phyloP scores from a whole-genome alignment of 2,797 vertebrate genomes.

The Pangasius sanitwongsei region DNA sequence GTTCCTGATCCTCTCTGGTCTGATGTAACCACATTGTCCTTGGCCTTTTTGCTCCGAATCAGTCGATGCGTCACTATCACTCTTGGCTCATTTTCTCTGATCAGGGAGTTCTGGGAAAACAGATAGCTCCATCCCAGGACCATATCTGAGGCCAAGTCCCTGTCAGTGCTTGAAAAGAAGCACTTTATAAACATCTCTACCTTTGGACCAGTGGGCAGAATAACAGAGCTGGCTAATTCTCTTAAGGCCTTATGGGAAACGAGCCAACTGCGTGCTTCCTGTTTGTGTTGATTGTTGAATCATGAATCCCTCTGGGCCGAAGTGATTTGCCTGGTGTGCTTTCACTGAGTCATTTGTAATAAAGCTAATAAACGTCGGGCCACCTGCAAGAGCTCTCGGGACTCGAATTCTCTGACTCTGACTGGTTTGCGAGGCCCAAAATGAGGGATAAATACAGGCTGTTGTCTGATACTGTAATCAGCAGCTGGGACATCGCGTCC shows the following conservation, averaged over 20 bases:
- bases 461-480: not conserved
- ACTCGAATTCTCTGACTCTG: slow-evolving; percentile 17
- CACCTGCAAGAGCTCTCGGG: slow-evolving; percentile 9
- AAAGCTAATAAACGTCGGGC: slow-evolving; percentile 15
- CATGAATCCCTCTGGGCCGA: slow-evolving; percentile 35
- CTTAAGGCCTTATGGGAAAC: slow-evolving; percentile 32
- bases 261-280: slow-evolving; percentile 34
- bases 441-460: not conserved
- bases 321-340: slow-evolving; percentile 17
- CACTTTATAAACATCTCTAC: not conserved
- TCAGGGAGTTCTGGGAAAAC: not conserved
- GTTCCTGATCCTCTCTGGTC: slow-evolving; percentile 19
- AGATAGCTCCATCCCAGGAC: not conserved
- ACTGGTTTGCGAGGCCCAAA: not conserved
- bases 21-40: slow-evolving; percentile 35
- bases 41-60: slow-evolving; percentile 4
- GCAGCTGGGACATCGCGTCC: not conserved
- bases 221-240: slow-evolving; percentile 17
- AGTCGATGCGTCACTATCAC: not conserved
- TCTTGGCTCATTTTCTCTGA: not conserved
- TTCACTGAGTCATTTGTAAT: slow-evolving; percentile 30
- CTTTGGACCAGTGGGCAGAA: slow-evolving; percentile 17
- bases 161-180: not conserved
- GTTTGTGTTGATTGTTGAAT: slow-evolving; percentile 44
- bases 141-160: not conserved